phyloP scores from a whole-genome alignment of 1,140 invertebrate genomes.

The Aradophagus sp. region DNA sequence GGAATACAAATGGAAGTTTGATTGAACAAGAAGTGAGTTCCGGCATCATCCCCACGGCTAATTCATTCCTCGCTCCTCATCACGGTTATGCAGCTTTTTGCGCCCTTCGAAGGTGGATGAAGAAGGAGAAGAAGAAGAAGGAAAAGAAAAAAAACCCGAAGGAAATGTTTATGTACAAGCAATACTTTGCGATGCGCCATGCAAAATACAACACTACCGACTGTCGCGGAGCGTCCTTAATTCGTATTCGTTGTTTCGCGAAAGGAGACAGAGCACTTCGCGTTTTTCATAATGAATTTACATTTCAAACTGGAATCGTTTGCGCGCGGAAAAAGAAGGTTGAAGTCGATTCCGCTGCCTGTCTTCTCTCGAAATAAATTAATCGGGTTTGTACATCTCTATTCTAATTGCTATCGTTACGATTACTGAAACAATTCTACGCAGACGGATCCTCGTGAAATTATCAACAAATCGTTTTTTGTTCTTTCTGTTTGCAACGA shows the following conservation, averaged over 20 bases:
- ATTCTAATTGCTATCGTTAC: conserved; percentile 43
- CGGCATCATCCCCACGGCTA: conserved; percentile 22
- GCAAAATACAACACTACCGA: conserved; percentile 47
- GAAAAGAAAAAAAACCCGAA: too few species aligned
- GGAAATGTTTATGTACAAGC: conserved; percentile 46
- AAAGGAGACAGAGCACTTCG: conserved; percentile 49
- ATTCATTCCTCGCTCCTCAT: conserved; percentile 25
- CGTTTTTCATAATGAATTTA: conserved; percentile 41
- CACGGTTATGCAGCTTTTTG: conserved; percentile 17
- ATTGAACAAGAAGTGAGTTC: conserved; percentile 34
- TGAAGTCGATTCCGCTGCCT: conserved; percentile 27
- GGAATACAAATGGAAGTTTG: conserved; percentile 38
- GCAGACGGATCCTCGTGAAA: conserved; percentile 22
- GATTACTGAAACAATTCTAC: conserved; percentile 44
- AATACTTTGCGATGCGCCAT: conserved; percentile 43
- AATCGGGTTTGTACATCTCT: conserved; percentile 43
- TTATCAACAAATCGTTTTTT: too few species aligned
- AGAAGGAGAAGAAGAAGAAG: too few species aligned
- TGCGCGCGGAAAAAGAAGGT: too few species aligned
- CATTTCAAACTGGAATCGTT: conserved; percentile 44
- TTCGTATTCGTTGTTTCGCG: conserved; percentile 57
- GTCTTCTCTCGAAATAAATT: conserved; percentile 39
- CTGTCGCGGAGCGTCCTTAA: conserved; percentile 45
- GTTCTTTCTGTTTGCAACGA: too few species aligned
- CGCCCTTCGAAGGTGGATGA: too few species aligned